These are phyloP conservation scores for Scolanthus callimorphus DNA, from an alignment of 92 coral and sea anemone genomes.

Conservation along the genomic window DNA sequence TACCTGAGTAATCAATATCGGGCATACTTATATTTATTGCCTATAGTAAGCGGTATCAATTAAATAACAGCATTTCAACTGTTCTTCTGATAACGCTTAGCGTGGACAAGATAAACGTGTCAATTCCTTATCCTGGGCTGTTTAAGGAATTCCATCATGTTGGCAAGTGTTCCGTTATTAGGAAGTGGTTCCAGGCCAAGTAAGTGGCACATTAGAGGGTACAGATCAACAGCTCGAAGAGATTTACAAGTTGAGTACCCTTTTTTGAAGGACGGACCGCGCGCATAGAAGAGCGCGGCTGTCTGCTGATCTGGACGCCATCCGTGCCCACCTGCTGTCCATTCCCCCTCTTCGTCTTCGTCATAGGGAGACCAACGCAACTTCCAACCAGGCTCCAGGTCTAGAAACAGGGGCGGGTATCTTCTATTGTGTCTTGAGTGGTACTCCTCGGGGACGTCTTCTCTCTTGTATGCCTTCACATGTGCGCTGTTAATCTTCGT, in stretches of 20 bases:
- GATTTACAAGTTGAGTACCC: conserved; percentile 36
- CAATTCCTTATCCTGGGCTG: too few relatives aligned
- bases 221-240: conserved; percentile 69
- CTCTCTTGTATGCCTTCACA: conserved; percentile 62
- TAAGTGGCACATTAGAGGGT: conserved; percentile 82
- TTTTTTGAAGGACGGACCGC: conserved; percentile 80
- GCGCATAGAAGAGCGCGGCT: conserved; percentile 71
- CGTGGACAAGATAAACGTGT: too few relatives aligned
- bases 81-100: too few relatives aligned
- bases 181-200: conserved; percentile 55
- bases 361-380: neutral
- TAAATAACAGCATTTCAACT: too few relatives aligned
- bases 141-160: conserved; percentile 38
- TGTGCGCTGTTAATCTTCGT: conserved; percentile 45
- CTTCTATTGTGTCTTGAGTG: conserved; percentile 78
- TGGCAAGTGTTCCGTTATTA: conserved; percentile 74
- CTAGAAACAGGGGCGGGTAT: conserved; percentile 68
- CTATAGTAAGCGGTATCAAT: too few relatives aligned
- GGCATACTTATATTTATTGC: too few relatives aligned
- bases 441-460: conserved; percentile 67
- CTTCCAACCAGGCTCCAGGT: conserved; percentile 60
- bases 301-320: conserved; percentile 29
- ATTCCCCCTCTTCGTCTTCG: conserved; percentile 18
- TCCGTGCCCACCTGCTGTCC: conserved; percentile 52
- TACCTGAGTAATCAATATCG: too few relatives aligned